Evolutionary conservation across 2,888 invertebrate species (phyloP).

Genomic region (Drosophila barbarae): DNA sequence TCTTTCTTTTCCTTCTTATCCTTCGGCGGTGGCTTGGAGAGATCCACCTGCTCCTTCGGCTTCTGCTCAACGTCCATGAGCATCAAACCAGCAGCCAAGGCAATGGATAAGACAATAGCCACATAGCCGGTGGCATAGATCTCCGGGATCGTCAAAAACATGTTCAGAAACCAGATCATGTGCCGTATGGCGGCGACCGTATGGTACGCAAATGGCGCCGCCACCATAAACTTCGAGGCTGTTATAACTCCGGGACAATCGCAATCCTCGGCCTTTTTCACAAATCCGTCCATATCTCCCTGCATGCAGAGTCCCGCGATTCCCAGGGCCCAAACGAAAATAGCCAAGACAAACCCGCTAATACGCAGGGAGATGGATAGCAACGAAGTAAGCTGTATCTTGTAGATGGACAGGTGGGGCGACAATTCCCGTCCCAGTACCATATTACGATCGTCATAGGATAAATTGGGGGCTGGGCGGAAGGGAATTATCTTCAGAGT

Average conservation of each 20-base stretch:
- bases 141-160: conserved; percentile 47
- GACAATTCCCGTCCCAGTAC: conserved; percentile 46
- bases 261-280: conserved; percentile 28
- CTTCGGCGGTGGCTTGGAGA: conserved; percentile 1
- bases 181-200: conserved; percentile 50
- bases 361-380: conserved; percentile 54
- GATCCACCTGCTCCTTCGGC: conserved; percentile 15
- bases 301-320: conserved; percentile 31
- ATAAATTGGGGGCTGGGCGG: neutral
- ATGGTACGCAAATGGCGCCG: conserved; percentile 57
- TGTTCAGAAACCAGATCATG: conserved; percentile 53
- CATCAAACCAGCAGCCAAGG: conserved; percentile 30
- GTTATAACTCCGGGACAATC: conserved; percentile 17
- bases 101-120: conserved; percentile 37
- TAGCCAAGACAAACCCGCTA: conserved; percentile 39
- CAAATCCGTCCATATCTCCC: conserved; percentile 38
- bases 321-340: conserved; percentile 51
- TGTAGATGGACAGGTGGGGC: conserved; percentile 55
- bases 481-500: conserved; percentile 40
- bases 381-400: conserved; percentile 50
- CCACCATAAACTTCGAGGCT: conserved; percentile 36
- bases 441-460: conserved; percentile 49
- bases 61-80: conserved; percentile 13
- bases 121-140: conserved; percentile 58
- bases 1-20: neutral